phyloP scores from a whole-genome alignment of 2,797 vertebrate genomes.

The Phalanger gymnotis region DNA sequence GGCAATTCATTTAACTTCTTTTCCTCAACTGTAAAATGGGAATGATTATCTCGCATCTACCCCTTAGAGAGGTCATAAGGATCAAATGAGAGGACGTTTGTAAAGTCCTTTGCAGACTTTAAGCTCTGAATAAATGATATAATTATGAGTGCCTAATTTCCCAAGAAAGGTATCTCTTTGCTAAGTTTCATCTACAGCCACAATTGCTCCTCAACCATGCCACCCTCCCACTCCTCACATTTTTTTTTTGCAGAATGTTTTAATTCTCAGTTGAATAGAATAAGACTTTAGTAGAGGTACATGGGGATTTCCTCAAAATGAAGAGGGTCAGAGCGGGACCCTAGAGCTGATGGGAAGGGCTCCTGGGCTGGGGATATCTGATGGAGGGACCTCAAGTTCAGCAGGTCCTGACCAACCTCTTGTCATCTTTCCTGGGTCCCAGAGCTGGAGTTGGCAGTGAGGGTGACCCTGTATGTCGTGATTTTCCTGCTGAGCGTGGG shows the following conservation, averaged over 20 bases:
- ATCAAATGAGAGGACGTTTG: background rate
- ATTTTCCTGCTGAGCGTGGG: conserved; percentile 94
- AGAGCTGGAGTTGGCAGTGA: conserved; percentile 87
- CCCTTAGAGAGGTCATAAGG: background rate
- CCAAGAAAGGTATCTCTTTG: background rate
- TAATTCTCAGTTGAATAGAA: background rate
- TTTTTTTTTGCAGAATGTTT: background rate
- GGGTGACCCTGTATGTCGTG: conserved; percentile 91
- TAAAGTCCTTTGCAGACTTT: background rate
- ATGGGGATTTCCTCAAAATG: background rate
- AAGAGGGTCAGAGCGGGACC: background rate
- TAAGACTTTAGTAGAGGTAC: background rate
- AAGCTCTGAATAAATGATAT: background rate
- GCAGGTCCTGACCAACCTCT: background rate
- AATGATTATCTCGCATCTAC: background rate
- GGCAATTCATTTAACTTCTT: background rate
- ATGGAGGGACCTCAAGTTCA: background rate
- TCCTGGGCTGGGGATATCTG: background rate
- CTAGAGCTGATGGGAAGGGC: background rate
- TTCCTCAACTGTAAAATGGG: background rate
- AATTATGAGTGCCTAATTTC: background rate
- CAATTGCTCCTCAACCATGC: background rate
- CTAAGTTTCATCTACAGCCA: background rate
- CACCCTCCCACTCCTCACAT: background rate
- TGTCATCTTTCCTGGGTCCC: conserved; percentile 30